Base-by-base conservation (phyloP, 1,140 invertebrate species). In the Brachionus koreanus region DNA sequence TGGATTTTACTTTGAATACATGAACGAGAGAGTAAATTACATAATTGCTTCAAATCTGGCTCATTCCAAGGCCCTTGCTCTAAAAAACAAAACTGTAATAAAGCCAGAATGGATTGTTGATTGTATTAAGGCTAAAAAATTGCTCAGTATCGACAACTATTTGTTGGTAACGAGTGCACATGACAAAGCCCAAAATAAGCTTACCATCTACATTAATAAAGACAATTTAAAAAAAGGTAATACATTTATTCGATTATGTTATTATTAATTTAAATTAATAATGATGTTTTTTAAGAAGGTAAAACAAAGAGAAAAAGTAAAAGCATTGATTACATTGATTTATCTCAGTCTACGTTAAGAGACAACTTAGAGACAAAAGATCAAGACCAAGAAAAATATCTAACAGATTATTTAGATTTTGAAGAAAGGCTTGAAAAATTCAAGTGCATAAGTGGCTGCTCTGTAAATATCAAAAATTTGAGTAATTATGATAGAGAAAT, bases 41-140 rank as follows among this genome's bases (percentile, higher is more conserved):
- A 79, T 79, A 35, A 37, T 79, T 4, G 76, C 76, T 3, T 79
- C 76, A 35, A 79, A 79, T 79, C 35, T 79, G 6, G 76, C 76
- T 13, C 61, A 79, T 61, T 79, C 76, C 1, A 79, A 79, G 33
- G 76, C 76, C 2, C 12, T 79, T 2, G 76, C 76, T n/a, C 29
- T 79, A 6, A 79, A 23, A 79, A 79, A 79, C n/a, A 57, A 37
- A 57, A 61, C 10, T 12, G 76, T 79, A 7, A 65, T 79, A 9
- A 57, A 25, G 25, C 76, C 76, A 13, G 76, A 79, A 12, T 79
- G 76, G 76, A 79, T 79, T 10, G 46, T 79, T 7, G 76, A 79
- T 43, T 39, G 76, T 29, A 61, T 79, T 25, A 79, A 39, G 23
- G 46, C 33, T 1, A 65, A 65, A 57, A 79, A 65, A 61, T 29